Base-by-base conservation (phyloP, 2,113 vertebrate species). In the Anguilla rostrata region DNA sequence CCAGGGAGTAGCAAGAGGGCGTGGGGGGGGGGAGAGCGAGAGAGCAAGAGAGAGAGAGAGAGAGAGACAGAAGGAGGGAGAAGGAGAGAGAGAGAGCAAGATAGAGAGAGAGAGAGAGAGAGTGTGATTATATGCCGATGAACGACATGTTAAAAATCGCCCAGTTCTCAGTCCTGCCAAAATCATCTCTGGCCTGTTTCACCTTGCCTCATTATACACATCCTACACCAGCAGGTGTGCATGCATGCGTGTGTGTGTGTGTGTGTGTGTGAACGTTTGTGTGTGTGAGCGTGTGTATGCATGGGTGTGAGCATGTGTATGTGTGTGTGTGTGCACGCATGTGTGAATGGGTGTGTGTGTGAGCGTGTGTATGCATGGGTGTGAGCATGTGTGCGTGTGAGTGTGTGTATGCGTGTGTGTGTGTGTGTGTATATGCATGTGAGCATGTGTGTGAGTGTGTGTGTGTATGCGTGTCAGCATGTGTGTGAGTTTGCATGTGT, bases 1-100 rank as follows among this genome's bases (percentile, higher is more conserved):
- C 90, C 90, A 92, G 8, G 87, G 75, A 75, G 82, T 56, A 46
- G 43, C 83, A 39, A 86, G 87, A 26, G 34, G 60, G 26, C 81
- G 78, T 16, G 81, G 83, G 83, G 78, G 22, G 22, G 22, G 86
- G 85, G 3, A 7, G 79, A 66, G 18, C 89, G 71, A 75, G 63
- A 88, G 40, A 85, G 87, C 34, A 34, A 34, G 34, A 34, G 34
- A 34, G 83, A 83, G 71, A 34, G 83, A 83, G 71, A 49, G 43
- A 84, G 40, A 86, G 87, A 26, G 34, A 63, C 20, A 82, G 78
- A 14, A 78, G 83, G 83, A 79, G 18, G 18, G 18, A 87, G 85
- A 82, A 75, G 49, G 78, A 78, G 3, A 7, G 81, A 7, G 81
- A 18, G 11, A 60, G 87, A 84, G 87, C 89, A 90, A 92, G 57